Conservation (phyloP, 1,140 invertebrate genomes). For the Drosophila baimaii region DNA sequence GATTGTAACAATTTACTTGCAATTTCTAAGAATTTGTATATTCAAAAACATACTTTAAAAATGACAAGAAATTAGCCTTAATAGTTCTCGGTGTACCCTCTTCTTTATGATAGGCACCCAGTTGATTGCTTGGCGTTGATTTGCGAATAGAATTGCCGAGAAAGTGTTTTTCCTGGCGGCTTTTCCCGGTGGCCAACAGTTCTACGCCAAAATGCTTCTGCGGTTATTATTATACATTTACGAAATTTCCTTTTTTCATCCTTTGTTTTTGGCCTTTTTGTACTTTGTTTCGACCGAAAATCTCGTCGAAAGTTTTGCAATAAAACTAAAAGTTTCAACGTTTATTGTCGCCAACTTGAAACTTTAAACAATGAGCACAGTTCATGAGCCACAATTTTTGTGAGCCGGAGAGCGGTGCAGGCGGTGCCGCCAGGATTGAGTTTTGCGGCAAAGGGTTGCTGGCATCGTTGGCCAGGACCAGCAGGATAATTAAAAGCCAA, state of each 20-base stretch:
- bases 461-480: constrained; percentile 22
- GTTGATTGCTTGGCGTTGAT: constrained; percentile 47
- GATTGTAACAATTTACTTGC: no score
- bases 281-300: constrained; percentile 70
- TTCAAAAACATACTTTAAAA: not conserved
- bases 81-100: not conserved
- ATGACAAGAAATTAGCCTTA: not conserved
- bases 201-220: constrained; percentile 54
- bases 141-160: constrained; percentile 46
- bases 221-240: constrained; percentile 81
- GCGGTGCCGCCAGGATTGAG: constrained; percentile 14
- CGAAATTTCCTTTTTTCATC: constrained; percentile 39
- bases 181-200: constrained; percentile 21
- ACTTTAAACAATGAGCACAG: constrained; percentile 81
- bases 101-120: constrained; percentile 20
- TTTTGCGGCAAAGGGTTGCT: constrained; percentile 58
- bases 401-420: constrained; percentile 15
- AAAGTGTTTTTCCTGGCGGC: constrained; percentile 59
- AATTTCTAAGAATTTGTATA: not conserved
- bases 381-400: constrained; percentile 77
- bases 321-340: constrained; percentile 82
- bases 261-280: constrained; percentile 38
- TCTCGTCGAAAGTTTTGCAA: constrained; percentile 80
- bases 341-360: constrained; percentile 83
- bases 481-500: constrained; percentile 71